A percentile compares a stretch with the other conserved stretches of the same genome.
phyloP scores from a whole-genome alignment of 2,888 invertebrate genomes.

The Microchrysa polita region DNA sequence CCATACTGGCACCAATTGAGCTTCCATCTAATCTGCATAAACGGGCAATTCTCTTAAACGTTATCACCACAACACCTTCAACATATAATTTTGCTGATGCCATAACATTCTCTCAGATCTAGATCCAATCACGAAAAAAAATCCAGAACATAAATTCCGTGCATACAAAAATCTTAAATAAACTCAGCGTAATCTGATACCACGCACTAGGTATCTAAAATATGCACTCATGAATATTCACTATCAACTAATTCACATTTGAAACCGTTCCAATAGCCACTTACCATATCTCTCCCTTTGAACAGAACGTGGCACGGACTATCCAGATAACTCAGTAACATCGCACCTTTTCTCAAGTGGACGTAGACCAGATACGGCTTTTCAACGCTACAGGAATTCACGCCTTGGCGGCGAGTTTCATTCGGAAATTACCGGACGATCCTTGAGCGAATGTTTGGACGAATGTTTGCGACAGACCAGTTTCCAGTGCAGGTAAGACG shows the following conservation, averaged over 20 bases:
- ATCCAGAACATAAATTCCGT: too few species aligned
- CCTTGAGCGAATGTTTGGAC: conserved; percentile 88
- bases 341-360: conserved; percentile 86
- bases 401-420: conserved; percentile 88
- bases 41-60: too few species aligned
- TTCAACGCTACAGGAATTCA: conserved; percentile 83
- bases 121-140: too few species aligned
- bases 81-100: too few species aligned
- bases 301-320: conserved; percentile 88
- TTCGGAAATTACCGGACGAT: conserved; percentile 87
- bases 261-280: not conserved
- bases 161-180: too few species aligned
- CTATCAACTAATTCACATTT: not conserved
- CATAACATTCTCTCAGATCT: too few species aligned
- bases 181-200: too few species aligned
- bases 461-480: conserved; percentile 89
- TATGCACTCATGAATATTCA: too few species aligned
- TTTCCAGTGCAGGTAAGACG: conserved; percentile 75
- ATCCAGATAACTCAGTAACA: conserved; percentile 86
- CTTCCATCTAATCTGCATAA: too few species aligned
- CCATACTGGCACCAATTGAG: too few species aligned
- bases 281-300: conserved; percentile 61
- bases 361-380: conserved; percentile 86
- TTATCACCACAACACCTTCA: too few species aligned
- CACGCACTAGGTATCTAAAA: too few species aligned